These are phyloP conservation scores for Tricholauxania praeusta DNA, from an alignment of 2,888 invertebrate species.

Conservation along the genomic window DNA sequence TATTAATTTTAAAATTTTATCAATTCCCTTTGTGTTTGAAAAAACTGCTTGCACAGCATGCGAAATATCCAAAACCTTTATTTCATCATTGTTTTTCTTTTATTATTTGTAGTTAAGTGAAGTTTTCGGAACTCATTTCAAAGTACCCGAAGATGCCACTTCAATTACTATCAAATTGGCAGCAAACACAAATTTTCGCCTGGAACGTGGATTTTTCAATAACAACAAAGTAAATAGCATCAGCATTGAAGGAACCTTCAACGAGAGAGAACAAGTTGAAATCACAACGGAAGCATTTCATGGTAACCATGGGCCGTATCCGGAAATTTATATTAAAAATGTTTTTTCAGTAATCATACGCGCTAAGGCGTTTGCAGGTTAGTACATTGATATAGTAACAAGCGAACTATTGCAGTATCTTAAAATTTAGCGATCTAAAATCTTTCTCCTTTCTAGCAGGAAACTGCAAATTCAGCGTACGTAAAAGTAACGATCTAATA, in stretches of 20 bases:
- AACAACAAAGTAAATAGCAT: conserved; percentile 61
- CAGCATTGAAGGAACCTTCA: conserved; percentile 55
- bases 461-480: conserved; percentile 61
- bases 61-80: no score
- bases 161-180: conserved; percentile 57
- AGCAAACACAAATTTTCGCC: conserved; percentile 52
- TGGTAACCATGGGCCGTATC: conserved; percentile 59
- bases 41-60: no score
- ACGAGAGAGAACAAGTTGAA: conserved; percentile 60
- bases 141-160: conserved; percentile 55
- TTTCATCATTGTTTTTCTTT: neutral
- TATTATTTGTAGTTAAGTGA: conserved; percentile 53
- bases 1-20: neutral
- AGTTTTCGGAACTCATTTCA: conserved; percentile 56
- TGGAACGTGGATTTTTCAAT: conserved; percentile 58
- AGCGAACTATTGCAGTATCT: neutral
- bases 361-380: conserved; percentile 60
- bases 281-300: conserved; percentile 58
- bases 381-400: neutral
- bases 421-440: neutral
- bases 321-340: conserved; percentile 61
- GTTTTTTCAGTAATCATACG: conserved; percentile 59
- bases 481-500: conserved; percentile 55
- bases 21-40: neutral
- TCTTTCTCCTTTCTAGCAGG: conserved; percentile 47